Evolutionary conservation across 1,140 invertebrate species (phyloP).

Genomic region (Pseudachorutes palmiensis): DNA sequence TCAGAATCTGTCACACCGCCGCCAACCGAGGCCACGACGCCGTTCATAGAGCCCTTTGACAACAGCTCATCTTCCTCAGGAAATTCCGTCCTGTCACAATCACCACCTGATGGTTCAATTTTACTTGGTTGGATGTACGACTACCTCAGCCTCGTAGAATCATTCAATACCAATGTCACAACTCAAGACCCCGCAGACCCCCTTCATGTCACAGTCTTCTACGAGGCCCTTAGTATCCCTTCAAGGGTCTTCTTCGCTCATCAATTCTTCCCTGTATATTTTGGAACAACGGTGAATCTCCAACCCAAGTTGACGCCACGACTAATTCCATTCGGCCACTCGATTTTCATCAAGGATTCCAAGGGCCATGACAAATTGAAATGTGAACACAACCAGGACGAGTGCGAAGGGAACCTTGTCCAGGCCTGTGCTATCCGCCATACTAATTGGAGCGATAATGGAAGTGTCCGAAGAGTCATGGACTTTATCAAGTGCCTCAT

Average conservation of each 20-base stretch:
- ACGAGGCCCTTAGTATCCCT: background rate
- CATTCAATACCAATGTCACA: background rate
- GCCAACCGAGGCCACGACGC: background rate
- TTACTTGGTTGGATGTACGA: background rate
- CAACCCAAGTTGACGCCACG: background rate
- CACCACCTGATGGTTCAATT: background rate
- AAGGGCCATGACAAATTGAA: background rate
- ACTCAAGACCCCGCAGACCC: background rate
- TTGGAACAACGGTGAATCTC: background rate
- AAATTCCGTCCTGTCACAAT: background rate
- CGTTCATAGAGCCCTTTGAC: constrained; percentile 4
- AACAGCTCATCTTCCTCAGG: background rate
- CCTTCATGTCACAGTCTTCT: background rate
- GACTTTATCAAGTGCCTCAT: background rate
- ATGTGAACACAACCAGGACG: background rate
- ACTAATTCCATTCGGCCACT: background rate
- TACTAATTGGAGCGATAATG: background rate
- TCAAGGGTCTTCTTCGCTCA: background rate
- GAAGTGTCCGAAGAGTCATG: background rate
- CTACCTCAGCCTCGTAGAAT: background rate
- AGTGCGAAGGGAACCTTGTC: constrained; percentile 8
- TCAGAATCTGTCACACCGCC: background rate
- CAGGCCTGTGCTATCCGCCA: background rate
- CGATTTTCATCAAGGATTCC: background rate
- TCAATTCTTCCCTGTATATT: background rate